These are phyloP conservation scores for Trichonephila clavata DNA, from an alignment of 1,140 invertebrate species.

Conservation along the genomic window DNA sequence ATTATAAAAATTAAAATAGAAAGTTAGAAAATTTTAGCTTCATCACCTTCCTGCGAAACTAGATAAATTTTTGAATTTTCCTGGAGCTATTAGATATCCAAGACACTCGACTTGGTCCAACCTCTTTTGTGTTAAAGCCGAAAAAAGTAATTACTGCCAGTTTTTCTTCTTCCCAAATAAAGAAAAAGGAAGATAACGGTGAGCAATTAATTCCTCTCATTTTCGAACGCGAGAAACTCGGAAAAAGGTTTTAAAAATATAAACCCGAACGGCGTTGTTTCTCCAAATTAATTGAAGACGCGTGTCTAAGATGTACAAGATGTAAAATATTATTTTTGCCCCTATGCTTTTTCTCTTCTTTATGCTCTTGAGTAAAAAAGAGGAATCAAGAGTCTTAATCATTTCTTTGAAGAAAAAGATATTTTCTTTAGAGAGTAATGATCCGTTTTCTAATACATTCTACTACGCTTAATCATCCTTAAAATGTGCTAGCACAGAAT, in stretches of 20 bases:
- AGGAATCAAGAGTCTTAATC: neutral
- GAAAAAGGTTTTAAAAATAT: neutral
- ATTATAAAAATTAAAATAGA: too few species aligned
- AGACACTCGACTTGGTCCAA: neutral
- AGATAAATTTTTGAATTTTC: neutral
- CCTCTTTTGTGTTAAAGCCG: neutral
- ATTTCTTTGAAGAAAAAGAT: neutral
- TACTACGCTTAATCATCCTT: too few species aligned
- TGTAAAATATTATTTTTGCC: neutral
- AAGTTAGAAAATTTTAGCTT: too few species aligned
- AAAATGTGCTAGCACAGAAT: too few species aligned
- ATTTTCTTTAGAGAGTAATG: neutral
- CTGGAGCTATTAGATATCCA: neutral
- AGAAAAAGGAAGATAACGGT: neutral
- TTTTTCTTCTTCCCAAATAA: neutral
- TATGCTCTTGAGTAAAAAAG: neutral
- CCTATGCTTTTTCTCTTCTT: neutral
- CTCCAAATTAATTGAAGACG: conserved; percentile 17
- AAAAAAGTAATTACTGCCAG: neutral
- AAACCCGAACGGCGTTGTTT: conserved; percentile 13
- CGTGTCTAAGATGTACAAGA: neutral
- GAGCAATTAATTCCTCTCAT: conserved; percentile 21
- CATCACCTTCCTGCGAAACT: too few species aligned
- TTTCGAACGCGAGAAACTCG: neutral
- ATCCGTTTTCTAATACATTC: too few species aligned